Evolutionary conservation across 2,888 invertebrate genomes (phyloP), one percentile per base, ranked within the genome.

Genomic region (Sylvicola cinctus): DNA sequence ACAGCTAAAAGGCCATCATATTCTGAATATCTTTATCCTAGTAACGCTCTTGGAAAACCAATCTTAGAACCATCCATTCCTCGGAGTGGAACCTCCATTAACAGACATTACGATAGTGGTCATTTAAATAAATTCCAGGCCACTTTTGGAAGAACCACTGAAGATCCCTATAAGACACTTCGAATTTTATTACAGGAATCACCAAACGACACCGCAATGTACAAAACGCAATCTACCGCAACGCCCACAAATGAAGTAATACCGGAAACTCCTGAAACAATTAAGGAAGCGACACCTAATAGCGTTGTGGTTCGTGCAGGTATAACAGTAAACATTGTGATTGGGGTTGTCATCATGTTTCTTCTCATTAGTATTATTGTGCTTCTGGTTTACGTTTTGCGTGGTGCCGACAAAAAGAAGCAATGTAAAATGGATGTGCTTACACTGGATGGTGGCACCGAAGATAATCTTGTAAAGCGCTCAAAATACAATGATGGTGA

Each of bases 311-410:
- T 66, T 51, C 64, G 64, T 36, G 66, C 70, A 7, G 63, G 68
- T 39, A 63, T 69, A 4, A 70, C 69, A n/a, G 55, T 72, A 39
- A 67, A 70, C 41, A 54, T 74, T 33, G 58, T 74, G 29, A 63
- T 74, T 31, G 66, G 67, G 1, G 58, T 76, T 39, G 76, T 75
- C 16, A 63, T 75, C 32, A 55, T 77, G 30, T 81, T 85, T 48
- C 57, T 85, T 6, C 55, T 75, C 15, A 61, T 79, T 6, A 85
- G 84, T 50, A 55, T 80, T 10, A 47, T 50, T 26, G 54, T 57
- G 29, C 50, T 57, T 23, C 48, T 33, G 8, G 33, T 33, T 2
- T 41, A 41, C 31, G 13, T 41, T 4, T 34, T 36, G 16, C 33
- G 35, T 12, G 32, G 34, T 17, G 32, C 13, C 28, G 34, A n/a